Base-by-base conservation (phyloP, 2,797 vertebrate species). In the Sparidentex hasta region DNA sequence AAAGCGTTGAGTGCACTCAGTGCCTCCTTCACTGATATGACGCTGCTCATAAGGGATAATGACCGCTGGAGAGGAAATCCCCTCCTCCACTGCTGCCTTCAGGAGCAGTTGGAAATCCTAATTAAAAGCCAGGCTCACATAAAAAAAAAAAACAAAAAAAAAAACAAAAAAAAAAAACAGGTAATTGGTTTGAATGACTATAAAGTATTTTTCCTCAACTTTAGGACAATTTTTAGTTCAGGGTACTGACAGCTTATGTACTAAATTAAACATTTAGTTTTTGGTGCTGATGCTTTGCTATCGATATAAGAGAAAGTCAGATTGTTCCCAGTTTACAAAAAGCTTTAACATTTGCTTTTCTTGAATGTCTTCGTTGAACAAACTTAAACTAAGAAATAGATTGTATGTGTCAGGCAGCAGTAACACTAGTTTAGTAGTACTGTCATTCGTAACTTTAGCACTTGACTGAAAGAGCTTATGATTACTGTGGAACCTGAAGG, bases 21-120 rank as follows among this genome's bases (percentile, higher is more conserved):
- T 50, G 48, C 74, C 70, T 52, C 63, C 23, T 67, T 78, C 41
- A 46, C n/a, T 77, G 71, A 78, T 71, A 65, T 69, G 12, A 71
- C n/a, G 46, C 46, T 33, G 70, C 79, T 72, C 70, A 58, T 63
- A 20, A 74, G 46, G 20, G 67, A 74, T 65, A 54, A 85, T 87
- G 65, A 85, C 65, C 50, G 3, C 51, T 20, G 44, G 21, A 50
- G 54, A 85, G 82, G 81, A 89, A 90, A 88, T 85, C 82, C 79
- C 90, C 80, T 81, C 48, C 59, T 78, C 46, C 62, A 25, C 57
- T 65, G 82, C 56, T 87, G 83, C 83, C 29, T 88, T 79, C 52
- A 79, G 41, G 65, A 23, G 61, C 78, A 58, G 51, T 43, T 56
- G 65, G 71, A 75, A 85, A 82, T 56, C 27, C 25, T 11, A 43